phyloP scores from a whole-genome alignment of 2,888 invertebrate species.

The Nomada ferruginata region DNA sequence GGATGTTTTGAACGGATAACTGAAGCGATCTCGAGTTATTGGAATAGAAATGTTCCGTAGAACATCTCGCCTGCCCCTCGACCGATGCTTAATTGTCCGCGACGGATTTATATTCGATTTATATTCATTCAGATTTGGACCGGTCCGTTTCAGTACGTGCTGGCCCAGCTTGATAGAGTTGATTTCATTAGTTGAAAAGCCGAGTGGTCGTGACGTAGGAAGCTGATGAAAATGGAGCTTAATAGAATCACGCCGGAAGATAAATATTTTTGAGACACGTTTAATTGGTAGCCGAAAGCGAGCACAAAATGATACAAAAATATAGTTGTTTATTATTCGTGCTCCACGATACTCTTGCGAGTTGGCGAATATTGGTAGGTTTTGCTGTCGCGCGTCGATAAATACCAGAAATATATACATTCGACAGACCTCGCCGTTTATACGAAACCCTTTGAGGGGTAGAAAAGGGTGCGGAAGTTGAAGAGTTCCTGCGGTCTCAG shows the following conservation, averaged over 20 bases:
- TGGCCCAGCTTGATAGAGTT: not conserved
- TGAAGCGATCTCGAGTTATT: too few relatives aligned
- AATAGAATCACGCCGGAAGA: not conserved
- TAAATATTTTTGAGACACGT: not conserved
- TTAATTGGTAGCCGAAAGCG: not conserved
- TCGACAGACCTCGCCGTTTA: slow-evolving; percentile 36
- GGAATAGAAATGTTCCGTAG: too few relatives aligned
- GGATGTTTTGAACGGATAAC: too few relatives aligned
- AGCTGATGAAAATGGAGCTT: not conserved
- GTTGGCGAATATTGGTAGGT: slow-evolving; percentile 28
- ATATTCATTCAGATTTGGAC: not conserved
- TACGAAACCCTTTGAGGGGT: slow-evolving; percentile 32
- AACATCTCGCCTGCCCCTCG: not conserved
- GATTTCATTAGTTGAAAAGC: not conserved
- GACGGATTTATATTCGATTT: not conserved
- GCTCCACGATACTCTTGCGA: not conserved
- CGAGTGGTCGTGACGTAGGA: not conserved
- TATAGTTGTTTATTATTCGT: not conserved
- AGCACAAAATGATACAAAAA: too few relatives aligned
- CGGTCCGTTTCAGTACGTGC: not conserved
- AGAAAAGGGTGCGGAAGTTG: not conserved
- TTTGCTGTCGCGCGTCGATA: slow-evolving; percentile 7
- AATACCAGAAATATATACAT: slow-evolving; percentile 34
- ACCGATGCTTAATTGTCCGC: not conserved
- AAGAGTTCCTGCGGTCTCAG: not conserved